phyloP scores from a whole-genome alignment of 2,797 vertebrate species.

The Dendrocincla tyrannina region DNA sequence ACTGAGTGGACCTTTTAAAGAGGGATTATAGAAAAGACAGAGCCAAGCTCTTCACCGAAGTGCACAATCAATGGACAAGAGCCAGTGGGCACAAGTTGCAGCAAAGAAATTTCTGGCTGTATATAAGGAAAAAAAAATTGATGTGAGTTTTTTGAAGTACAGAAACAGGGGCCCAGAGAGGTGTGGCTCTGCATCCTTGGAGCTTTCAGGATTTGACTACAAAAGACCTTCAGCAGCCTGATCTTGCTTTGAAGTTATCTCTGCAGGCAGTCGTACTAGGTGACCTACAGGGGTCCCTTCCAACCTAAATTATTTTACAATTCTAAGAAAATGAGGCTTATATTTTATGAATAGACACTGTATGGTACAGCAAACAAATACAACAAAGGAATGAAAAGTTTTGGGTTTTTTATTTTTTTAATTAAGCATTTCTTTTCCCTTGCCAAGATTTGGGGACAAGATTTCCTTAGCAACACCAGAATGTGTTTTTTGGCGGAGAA shows the following conservation, averaged over 20 bases:
- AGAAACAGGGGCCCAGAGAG: background rate
- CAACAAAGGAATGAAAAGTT: background rate
- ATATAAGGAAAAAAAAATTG: background rate
- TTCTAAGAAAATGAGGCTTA: conserved; percentile 31
- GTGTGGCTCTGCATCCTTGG: background rate
- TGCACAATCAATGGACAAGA: background rate
- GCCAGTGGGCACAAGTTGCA: background rate
- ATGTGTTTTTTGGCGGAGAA: conserved; percentile 15
- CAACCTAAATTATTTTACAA: background rate
- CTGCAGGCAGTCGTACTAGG: background rate
- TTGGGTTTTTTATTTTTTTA: background rate
- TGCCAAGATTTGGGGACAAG: background rate
- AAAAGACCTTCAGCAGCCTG: conserved; percentile 24
- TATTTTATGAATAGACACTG: conserved; percentile 10
- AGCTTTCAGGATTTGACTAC: conserved; percentile 24
- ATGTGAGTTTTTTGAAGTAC: background rate
- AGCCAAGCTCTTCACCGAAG: background rate
- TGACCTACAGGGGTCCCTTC: conserved; percentile 33
- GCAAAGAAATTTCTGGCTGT: background rate
- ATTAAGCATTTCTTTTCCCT: background rate
- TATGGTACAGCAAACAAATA: conserved; percentile 17
- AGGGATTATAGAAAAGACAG: background rate
- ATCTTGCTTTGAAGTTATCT: conserved; percentile 54
- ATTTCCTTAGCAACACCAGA: conserved; percentile 33
- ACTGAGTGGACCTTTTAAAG: background rate